These are phyloP conservation scores for Erebia ligea DNA, from an alignment of 2,888 invertebrate species.

Conservation along the genomic window DNA sequence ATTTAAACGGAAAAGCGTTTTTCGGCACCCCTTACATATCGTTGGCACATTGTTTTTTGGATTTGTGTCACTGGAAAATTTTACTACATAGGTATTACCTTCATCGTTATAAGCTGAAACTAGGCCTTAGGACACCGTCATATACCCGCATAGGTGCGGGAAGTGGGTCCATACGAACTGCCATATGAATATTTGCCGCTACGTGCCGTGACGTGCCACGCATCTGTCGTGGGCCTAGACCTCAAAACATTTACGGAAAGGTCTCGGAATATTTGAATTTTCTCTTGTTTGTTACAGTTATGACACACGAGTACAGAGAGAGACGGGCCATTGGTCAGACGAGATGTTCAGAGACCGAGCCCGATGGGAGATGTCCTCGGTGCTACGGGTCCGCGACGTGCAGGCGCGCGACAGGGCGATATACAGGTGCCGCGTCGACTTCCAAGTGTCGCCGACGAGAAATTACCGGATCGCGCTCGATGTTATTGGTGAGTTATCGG, in stretches of 20 bases:
- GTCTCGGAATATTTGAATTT: too few species aligned
- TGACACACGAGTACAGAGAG: conserved; percentile 66
- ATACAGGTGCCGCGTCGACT: conserved; percentile 75
- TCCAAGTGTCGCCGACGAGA: conserved; percentile 87
- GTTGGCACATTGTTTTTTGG: neutral
- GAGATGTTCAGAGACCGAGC: conserved; percentile 86
- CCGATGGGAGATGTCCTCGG: conserved; percentile 80
- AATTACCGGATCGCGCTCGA: conserved; percentile 89
- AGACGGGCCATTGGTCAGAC: conserved; percentile 71
- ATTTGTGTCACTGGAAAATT: neutral
- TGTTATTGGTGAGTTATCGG: conserved; percentile 86
- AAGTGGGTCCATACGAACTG: too few species aligned
- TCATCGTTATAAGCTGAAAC: neutral
- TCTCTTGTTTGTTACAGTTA: conserved; percentile 54
- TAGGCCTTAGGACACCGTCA: neutral
- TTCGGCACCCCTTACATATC: conserved; percentile 18
- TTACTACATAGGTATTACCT: too few species aligned
- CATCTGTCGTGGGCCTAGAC: too few species aligned
- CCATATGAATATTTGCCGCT: too few species aligned
- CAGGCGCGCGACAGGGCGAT: conserved; percentile 66
- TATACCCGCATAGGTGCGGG: too few species aligned
- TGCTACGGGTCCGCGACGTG: conserved; percentile 61
- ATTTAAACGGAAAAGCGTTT: conserved; percentile 30
- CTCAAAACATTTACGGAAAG: too few species aligned
- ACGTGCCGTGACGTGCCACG: too few species aligned